Conservation (phyloP, 2,113 vertebrate species). For the Glaucomys volans region DNA sequence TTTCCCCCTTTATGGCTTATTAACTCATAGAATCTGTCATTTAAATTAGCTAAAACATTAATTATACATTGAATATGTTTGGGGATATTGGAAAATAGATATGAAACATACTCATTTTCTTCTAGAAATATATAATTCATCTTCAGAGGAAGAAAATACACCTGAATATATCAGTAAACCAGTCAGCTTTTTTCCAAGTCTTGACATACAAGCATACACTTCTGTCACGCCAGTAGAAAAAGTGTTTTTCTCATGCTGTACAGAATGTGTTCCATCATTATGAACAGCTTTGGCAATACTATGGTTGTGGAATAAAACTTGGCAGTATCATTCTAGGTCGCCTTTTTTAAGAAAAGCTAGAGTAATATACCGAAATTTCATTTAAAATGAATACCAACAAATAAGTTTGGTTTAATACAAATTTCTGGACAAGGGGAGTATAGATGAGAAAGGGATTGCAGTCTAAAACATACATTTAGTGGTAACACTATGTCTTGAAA, state of each 20-base stretch:
- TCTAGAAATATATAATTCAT: background rate
- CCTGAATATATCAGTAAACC: background rate
- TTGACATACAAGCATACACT: background rate
- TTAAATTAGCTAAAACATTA: constrained; percentile 5
- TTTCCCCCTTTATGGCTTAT: background rate
- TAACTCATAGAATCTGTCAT: background rate
- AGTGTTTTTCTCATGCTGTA: background rate
- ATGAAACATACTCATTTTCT: background rate
- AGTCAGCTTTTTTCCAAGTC: background rate
- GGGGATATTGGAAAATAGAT: background rate
- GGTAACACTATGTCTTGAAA: background rate
- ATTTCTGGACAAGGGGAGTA: background rate
- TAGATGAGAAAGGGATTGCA: background rate
- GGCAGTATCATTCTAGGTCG: background rate
- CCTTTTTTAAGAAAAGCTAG: background rate
- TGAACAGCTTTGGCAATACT: background rate
- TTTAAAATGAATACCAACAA: background rate
- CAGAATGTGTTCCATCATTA: background rate
- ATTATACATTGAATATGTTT: background rate
- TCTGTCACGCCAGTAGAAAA: background rate
- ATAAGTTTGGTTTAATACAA: background rate
- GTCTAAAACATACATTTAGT: background rate
- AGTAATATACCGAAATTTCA: background rate
- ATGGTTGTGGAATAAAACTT: background rate
- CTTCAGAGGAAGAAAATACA: background rate